phyloP scores from a whole-genome alignment of 2,113 vertebrate genomes.

The Brachypteracias leptosomus region DNA sequence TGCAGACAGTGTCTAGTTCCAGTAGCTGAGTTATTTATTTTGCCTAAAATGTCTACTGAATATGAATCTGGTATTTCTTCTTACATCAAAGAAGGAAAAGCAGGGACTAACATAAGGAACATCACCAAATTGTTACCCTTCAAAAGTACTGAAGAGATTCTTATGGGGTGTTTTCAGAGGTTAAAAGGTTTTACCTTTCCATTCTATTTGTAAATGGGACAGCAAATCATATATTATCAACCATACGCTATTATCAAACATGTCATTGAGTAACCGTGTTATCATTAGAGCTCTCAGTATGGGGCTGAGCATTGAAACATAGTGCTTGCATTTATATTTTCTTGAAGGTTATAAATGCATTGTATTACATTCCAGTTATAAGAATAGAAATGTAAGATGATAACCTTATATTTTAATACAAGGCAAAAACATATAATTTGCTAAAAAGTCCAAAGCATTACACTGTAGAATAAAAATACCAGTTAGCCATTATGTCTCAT shows the following conservation, averaged over 20 bases:
- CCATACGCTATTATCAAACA: not conserved
- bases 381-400: not conserved
- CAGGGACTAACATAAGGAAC: not conserved
- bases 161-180: not conserved
- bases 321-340: not conserved
- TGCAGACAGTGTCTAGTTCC: not conserved
- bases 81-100: not conserved
- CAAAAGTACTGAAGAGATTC: not conserved
- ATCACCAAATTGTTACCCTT: not conserved
- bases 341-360: not conserved
- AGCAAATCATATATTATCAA: not conserved
- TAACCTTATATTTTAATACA: not conserved
- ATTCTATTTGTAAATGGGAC: not conserved
- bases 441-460: not conserved
- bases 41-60: not conserved
- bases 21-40: not conserved
- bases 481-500: not conserved
- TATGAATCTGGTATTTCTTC: not conserved
- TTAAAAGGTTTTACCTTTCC: not conserved
- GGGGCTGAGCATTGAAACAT: not conserved
- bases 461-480: not conserved
- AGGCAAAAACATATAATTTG: not conserved
- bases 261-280: not conserved
- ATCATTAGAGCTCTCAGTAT: not conserved
- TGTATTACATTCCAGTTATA: not conserved